A percentile compares a stretch with the other conserved stretches of the same genome.
Conservation (phyloP, 1,140 invertebrate species). For the Cherax quadricarinatus region DNA sequence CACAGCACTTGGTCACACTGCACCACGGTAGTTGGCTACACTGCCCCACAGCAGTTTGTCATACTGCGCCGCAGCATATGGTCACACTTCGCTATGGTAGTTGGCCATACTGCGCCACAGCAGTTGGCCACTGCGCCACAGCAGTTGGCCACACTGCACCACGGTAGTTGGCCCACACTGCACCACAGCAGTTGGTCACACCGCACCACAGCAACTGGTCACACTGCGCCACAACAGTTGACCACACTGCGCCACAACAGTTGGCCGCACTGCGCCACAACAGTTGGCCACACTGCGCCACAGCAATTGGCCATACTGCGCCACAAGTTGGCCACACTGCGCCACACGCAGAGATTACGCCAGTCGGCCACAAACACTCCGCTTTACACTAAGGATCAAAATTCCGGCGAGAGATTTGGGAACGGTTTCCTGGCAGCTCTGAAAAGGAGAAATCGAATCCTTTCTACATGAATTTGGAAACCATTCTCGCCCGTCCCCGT, state of each 20-base stretch:
- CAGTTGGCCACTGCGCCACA: background rate
- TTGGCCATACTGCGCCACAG: no score
- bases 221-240: background rate
- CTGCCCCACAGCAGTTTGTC: no score
- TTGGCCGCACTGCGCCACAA: background rate
- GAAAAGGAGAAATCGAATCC: slow-evolving; percentile 15
- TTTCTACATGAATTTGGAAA: slow-evolving; percentile 32
- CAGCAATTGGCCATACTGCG: background rate
- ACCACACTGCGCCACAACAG: background rate
- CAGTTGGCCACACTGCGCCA: background rate
- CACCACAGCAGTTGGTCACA: no score
- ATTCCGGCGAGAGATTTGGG: slow-evolving; percentile 8
- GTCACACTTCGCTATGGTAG: no score
- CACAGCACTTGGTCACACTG: no score
- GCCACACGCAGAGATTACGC: background rate
- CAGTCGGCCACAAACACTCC: background rate
- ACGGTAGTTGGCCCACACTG: background rate
- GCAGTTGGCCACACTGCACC: background rate
- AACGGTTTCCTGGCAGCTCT: slow-evolving; percentile 16
- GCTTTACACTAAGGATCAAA: slow-evolving; percentile 2
- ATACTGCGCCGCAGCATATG: no score
- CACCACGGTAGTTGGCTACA: no score
- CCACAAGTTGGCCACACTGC: background rate
- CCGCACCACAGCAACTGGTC: background rate
- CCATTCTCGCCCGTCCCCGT: background rate